phyloP scores from a whole-genome alignment of 2,797 vertebrate species.

The Alouatta caraya region DNA sequence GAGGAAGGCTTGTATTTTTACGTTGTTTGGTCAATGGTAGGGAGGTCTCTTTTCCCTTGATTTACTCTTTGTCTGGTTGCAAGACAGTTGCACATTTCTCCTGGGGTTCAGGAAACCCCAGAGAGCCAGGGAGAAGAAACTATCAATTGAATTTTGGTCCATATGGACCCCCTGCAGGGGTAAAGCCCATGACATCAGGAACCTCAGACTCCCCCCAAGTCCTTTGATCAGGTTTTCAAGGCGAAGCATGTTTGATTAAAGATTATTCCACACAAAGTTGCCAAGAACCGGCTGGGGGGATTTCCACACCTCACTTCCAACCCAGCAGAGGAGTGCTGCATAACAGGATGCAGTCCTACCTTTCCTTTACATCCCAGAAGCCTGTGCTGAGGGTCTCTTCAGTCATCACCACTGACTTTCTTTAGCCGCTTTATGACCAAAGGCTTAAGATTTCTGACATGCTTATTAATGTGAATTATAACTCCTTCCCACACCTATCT shows the following conservation, averaged over 20 bases:
- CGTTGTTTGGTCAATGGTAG: not conserved
- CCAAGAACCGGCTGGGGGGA: slow-evolving; percentile 61
- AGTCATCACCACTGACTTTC: not conserved
- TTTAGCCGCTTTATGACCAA: not conserved
- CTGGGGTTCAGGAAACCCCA: slow-evolving; percentile 39
- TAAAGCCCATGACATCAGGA: not conserved
- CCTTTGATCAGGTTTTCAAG: slow-evolving; percentile 68
- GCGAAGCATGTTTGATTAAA: slow-evolving; percentile 50
- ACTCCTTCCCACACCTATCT: not conserved
- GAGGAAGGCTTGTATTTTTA: not conserved
- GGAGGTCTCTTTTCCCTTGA: not conserved
- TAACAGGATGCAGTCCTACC: not conserved
- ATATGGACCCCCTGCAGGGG: not conserved
- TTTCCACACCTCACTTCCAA: slow-evolving; percentile 73
- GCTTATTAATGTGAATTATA: not conserved
- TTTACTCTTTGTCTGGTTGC: not conserved
- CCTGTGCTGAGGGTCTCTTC: not conserved
- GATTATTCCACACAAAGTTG: not conserved
- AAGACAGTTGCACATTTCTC: not conserved
- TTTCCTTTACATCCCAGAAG: not conserved
- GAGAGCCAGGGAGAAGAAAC: slow-evolving; percentile 44
- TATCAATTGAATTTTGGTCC: slow-evolving; percentile 43
- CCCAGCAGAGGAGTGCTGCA: slow-evolving; percentile 54
- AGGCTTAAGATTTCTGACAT: not conserved
- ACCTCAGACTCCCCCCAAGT: slow-evolving; percentile 55